Conservation (phyloP, 1,140 invertebrate species). For the Forficula auricularia region DNA sequence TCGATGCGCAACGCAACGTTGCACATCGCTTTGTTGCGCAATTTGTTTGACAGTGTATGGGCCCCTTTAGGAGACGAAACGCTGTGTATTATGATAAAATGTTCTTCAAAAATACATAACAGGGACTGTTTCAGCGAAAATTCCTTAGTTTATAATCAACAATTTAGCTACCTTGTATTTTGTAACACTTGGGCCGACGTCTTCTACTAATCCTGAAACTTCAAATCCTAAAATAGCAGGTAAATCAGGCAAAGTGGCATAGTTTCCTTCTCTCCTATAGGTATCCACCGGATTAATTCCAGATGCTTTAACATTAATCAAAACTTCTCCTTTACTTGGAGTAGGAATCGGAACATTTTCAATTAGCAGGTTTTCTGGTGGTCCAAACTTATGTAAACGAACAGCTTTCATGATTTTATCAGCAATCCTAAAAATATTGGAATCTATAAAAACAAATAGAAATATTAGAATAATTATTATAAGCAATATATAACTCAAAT, state of each 20-base stretch:
- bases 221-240: constrained; percentile 36
- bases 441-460: too few relatives aligned
- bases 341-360: constrained; percentile 17
- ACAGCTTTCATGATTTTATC: constrained; percentile 21
- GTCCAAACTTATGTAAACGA: constrained; percentile 23
- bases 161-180: constrained; percentile 25
- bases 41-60: too few relatives aligned
- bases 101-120: too few relatives aligned
- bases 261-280: constrained; percentile 34
- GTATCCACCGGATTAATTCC: constrained; percentile 44
- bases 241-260: constrained; percentile 25
- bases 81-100: too few relatives aligned
- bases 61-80: too few relatives aligned
- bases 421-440: constrained; percentile 1
- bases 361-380: constrained; percentile 21
- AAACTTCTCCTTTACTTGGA: constrained; percentile 29
- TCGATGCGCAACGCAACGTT: too few relatives aligned
- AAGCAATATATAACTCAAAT: too few relatives aligned
- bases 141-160: background rate
- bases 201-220: constrained; percentile 32
- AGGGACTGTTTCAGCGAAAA: too few relatives aligned
- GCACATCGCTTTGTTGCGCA: too few relatives aligned
- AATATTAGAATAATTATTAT: too few relatives aligned
- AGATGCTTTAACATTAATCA: constrained; percentile 23
- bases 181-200: constrained; percentile 27